Percentiles rank a stretch among this genome's conserved stretches.
phyloP scores from a whole-genome alignment of 2,888 invertebrate genomes.

The Ypsolopha scabrella region DNA sequence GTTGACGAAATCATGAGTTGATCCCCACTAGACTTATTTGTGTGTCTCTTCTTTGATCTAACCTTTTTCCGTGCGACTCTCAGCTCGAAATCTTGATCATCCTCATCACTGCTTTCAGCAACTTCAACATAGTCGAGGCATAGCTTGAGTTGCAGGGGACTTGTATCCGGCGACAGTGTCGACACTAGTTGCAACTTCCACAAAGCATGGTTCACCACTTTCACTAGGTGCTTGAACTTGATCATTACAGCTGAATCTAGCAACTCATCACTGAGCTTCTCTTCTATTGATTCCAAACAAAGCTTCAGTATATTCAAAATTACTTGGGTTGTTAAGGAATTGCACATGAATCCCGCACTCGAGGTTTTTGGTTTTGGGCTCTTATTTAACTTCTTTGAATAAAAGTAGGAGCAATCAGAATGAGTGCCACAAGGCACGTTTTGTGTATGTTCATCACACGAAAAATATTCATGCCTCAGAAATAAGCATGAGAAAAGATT shows the following conservation, averaged over 20 bases:
- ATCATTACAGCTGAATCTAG: slow-evolving; percentile 30
- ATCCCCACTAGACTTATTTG: slow-evolving; percentile 35
- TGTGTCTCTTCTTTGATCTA: slow-evolving; percentile 40
- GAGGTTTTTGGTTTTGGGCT: slow-evolving; percentile 29
- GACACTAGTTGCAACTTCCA: slow-evolving; percentile 81
- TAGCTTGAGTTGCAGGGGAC: slow-evolving; percentile 46
- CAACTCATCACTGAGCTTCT: slow-evolving; percentile 28
- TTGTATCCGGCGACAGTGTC: slow-evolving; percentile 59
- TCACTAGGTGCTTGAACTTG: slow-evolving; percentile 46
- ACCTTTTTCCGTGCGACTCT: slow-evolving; percentile 45
- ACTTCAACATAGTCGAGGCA: slow-evolving; percentile 61
- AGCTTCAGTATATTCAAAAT: slow-evolving; percentile 69
- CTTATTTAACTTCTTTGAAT: slow-evolving; percentile 48
- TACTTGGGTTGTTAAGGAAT: slow-evolving; percentile 69
- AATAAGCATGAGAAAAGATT: slow-evolving; percentile 80
- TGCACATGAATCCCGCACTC: slow-evolving; percentile 68
- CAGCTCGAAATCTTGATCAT: slow-evolving; percentile 41
- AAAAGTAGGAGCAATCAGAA: slow-evolving; percentile 63
- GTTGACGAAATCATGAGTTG: slow-evolving; percentile 48
- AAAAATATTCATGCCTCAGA: slow-evolving; percentile 72
- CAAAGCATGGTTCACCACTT: slow-evolving; percentile 73
- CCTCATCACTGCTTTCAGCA: slow-evolving; percentile 58
- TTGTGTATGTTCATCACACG: slow-evolving; percentile 60
- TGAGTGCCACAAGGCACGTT: slow-evolving; percentile 53
- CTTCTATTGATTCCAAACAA: slow-evolving; percentile 60